Conservation (phyloP, 2,113 vertebrate genomes). For the Isichthys henryi region DNA sequence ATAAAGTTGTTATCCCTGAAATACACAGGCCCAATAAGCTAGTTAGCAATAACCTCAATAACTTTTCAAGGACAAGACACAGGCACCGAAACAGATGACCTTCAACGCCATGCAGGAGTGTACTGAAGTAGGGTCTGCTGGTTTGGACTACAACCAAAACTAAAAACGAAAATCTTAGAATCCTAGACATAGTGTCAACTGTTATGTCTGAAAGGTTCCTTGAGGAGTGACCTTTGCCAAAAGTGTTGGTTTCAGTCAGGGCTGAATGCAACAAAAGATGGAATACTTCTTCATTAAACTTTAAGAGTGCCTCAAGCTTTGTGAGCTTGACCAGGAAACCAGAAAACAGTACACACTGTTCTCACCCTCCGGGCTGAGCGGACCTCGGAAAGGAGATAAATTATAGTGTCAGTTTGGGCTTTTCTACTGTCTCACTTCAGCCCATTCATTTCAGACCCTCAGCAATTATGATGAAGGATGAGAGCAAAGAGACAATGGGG, state of each 20-base stretch:
- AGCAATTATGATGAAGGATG: background rate
- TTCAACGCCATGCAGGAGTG: background rate
- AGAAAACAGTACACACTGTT: background rate
- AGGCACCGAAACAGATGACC: background rate
- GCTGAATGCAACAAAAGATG: background rate
- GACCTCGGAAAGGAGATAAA: background rate
- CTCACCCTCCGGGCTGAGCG: background rate
- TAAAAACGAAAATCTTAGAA: background rate
- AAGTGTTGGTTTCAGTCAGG: background rate
- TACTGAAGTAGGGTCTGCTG: background rate
- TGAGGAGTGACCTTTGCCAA: background rate
- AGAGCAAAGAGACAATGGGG: background rate
- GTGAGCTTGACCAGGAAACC: background rate
- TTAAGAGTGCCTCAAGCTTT: background rate
- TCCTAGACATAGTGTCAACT: background rate
- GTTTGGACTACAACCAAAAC: background rate
- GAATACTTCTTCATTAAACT: background rate
- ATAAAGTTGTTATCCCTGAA: slow-evolving; percentile 97
- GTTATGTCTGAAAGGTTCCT: background rate
- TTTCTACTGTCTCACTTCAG: background rate
- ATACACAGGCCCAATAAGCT: slow-evolving; percentile 34
- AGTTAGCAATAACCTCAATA: background rate
- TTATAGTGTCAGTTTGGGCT: background rate
- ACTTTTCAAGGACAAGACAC: background rate
- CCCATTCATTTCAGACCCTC: slow-evolving; percentile 5